Conservation (phyloP, 2,797 vertebrate genomes). For the Syndactyla subalaris region DNA sequence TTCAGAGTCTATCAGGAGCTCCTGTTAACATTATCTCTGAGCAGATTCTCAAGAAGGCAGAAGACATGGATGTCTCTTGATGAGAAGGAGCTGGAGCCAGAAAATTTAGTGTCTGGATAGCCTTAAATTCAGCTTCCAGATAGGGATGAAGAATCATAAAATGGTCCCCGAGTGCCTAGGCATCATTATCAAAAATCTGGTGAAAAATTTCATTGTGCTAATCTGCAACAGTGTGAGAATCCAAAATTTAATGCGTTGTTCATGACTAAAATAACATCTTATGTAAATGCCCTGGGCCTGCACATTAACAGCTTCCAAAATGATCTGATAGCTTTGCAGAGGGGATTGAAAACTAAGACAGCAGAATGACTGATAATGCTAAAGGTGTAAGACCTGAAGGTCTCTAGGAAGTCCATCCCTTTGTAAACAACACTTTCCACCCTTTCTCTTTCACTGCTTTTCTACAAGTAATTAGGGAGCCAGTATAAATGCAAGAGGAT, state of each 20-base stretch:
- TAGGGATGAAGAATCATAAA: not conserved
- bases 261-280: slow-evolving; percentile 21
- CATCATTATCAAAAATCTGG: not conserved
- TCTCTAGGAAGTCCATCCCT: not conserved
- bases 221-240: not conserved
- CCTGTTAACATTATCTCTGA: not conserved
- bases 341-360: not conserved
- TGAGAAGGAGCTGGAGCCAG: not conserved
- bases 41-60: not conserved
- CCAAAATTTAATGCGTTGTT: not conserved
- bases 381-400: not conserved
- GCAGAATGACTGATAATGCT: not conserved
- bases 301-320: slow-evolving; percentile 22
- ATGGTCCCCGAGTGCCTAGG: not conserved
- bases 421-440: not conserved
- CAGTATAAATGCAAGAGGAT: not conserved
- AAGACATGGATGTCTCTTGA: not conserved
- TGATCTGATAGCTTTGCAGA: not conserved
- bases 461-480: not conserved
- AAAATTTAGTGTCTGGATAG: not conserved
- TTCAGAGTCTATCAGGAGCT: not conserved
- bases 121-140: not conserved
- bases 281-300: slow-evolving; percentile 7
- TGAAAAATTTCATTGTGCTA: slow-evolving; percentile 22
- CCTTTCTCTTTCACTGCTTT: not conserved